These are phyloP conservation scores for Sarcophaga rosellei DNA, from an alignment of 2,888 invertebrate genomes.

Conservation along the genomic window DNA sequence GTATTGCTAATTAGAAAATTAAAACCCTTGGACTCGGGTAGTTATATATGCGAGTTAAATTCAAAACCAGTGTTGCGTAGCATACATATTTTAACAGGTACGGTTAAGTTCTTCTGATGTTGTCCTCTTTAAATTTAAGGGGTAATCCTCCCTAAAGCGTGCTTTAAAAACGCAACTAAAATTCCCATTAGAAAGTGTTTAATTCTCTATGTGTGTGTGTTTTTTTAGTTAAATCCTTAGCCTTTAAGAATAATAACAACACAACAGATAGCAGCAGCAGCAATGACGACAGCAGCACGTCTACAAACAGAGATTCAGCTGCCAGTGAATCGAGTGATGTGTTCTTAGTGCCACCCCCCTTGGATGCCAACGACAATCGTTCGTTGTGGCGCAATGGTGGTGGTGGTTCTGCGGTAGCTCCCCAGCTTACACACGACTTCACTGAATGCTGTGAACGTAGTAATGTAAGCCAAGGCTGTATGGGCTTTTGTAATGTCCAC, in stretches of 20 bases:
- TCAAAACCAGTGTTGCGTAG: conserved; percentile 89
- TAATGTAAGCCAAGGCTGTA: conserved; percentile 87
- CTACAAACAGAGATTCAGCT: conserved; percentile 52
- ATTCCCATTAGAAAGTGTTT: neutral
- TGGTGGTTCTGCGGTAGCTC: conserved; percentile 72
- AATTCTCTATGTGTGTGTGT: neutral
- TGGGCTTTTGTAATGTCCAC: conserved; percentile 91
- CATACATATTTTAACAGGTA: conserved; percentile 90
- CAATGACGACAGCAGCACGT: conserved; percentile 26
- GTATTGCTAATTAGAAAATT: conserved; percentile 89
- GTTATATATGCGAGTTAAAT: conserved; percentile 92
- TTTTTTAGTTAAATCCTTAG: conserved; percentile 73
- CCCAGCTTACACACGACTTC: conserved; percentile 87
- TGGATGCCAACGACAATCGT: conserved; percentile 77
- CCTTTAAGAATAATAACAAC: conserved; percentile 44
- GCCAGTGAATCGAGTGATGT: conserved; percentile 75
- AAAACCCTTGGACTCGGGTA: conserved; percentile 87
- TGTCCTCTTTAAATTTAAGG: too few species aligned
- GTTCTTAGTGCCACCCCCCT: conserved; percentile 76
- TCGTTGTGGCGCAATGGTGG: conserved; percentile 75
- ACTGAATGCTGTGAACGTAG: conserved; percentile 88
- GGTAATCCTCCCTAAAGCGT: too few species aligned
- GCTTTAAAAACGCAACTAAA: neutral
- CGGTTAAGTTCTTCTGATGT: too few species aligned
- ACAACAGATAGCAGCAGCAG: conserved; percentile 26